phyloP scores from a whole-genome alignment of 2,888 invertebrate genomes.

The Metalampra italica region DNA sequence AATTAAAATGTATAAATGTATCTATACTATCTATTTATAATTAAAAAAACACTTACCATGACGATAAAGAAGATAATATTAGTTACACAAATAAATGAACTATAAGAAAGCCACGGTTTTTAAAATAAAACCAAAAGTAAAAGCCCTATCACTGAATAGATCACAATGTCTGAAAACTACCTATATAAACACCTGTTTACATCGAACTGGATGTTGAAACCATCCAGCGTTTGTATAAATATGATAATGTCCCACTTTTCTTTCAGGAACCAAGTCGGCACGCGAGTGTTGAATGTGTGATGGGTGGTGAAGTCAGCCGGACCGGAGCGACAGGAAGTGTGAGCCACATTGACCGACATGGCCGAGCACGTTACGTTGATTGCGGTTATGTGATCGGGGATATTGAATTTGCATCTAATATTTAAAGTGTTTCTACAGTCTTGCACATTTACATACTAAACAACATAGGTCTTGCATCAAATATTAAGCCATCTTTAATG shows the following conservation, averaged over 20 bases:
- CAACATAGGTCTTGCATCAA: background rate
- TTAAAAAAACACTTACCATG: no score
- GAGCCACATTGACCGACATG: constrained; percentile 31
- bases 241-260: constrained; percentile 64
- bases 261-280: constrained; percentile 56
- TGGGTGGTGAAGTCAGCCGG: constrained; percentile 18
- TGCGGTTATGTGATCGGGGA: constrained; percentile 28
- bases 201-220: constrained; percentile 20
- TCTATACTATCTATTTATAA: no score
- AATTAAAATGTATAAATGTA: no score
- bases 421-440: background rate
- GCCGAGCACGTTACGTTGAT: constrained; percentile 14
- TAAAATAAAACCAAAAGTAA: no score
- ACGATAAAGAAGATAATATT: no score
- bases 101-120: no score
- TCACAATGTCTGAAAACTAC: background rate
- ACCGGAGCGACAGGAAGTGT: constrained; percentile 32
- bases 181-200: constrained; percentile 1
- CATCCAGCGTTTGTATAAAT: constrained; percentile 46
- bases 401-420: constrained; percentile 15
- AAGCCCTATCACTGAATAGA: no score
- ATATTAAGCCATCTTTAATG: background rate
- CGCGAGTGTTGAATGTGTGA: constrained; percentile 48
- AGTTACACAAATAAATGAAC: no score
- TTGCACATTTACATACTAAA: no score